A percentile compares a stretch with the other conserved stretches of the same genome.
Evolutionary conservation across 2,797 vertebrate genomes (phyloP).

Genomic region (Chaetophractus vellerosus): DNA sequence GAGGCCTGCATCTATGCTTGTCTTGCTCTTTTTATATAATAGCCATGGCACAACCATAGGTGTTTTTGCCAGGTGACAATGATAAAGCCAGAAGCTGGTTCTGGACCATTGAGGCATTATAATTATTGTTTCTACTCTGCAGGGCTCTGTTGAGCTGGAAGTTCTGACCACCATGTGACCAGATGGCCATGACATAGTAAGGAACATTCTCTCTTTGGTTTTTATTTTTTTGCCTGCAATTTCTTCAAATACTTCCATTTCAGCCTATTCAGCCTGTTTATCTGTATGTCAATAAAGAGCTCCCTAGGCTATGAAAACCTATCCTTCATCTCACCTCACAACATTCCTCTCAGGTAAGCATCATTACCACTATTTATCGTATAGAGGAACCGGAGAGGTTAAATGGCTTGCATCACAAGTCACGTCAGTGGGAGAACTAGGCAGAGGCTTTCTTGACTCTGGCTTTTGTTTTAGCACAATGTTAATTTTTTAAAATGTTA

Average conservation of each 20-base stretch:
- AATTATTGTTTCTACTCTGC: background rate
- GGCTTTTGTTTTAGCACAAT: conserved; percentile 12
- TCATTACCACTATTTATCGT: background rate
- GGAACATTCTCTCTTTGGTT: background rate
- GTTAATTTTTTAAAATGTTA: conserved; percentile 65
- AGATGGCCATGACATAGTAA: no score
- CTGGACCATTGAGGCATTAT: background rate
- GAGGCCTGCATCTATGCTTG: background rate
- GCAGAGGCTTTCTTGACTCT: background rate
- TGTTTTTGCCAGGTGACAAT: background rate
- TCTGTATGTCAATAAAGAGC: background rate
- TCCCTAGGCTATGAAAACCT: background rate
- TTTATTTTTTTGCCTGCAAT: background rate
- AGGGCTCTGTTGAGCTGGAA: background rate
- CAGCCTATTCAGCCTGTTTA: background rate
- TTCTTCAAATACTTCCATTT: conserved; percentile 47
- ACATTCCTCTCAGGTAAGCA: background rate
- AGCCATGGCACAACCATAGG: background rate
- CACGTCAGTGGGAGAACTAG: background rate
- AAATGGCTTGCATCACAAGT: background rate
- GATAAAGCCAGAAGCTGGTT: background rate
- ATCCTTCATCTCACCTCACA: background rate
- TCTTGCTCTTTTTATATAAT: background rate
- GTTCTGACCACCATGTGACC: rapidly evolving
- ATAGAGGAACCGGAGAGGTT: background rate